A percentile compares a stretch with the other conserved stretches of the same genome.
phyloP scores from a whole-genome alignment of 2,888 invertebrate genomes.

The Anthrax anthrax region DNA sequence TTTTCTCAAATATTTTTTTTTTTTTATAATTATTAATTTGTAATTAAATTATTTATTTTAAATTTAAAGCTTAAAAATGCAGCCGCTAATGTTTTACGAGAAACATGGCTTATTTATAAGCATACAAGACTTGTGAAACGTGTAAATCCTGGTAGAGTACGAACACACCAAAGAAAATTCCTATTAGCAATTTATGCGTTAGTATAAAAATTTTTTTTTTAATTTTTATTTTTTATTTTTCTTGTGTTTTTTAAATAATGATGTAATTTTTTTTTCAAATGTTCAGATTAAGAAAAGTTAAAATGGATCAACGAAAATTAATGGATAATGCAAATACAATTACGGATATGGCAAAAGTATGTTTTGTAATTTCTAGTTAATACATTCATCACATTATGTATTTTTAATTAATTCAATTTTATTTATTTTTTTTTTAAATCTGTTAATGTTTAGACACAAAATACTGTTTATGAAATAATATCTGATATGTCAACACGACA shows the following conservation, averaged over 20 bases:
- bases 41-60: too few species aligned
- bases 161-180: slow-evolving; percentile 98
- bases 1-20: too few species aligned
- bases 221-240: too few species aligned
- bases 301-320: slow-evolving; percentile 98
- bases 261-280: too few species aligned
- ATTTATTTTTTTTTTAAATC: slow-evolving; percentile 3
- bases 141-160: slow-evolving; percentile 88
- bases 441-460: slow-evolving; percentile 65
- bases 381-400: too few species aligned
- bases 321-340: slow-evolving; percentile 99
- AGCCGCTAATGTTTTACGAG: slow-evolving; percentile 96
- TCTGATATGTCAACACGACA: slow-evolving; percentile 94
- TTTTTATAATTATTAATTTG: too few species aligned
- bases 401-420: neutral
- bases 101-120: slow-evolving; percentile 99
- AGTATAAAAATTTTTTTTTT: slow-evolving; percentile 21
- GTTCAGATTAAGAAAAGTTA: slow-evolving; percentile 97
- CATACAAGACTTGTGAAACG: slow-evolving; percentile 96
- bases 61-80: slow-evolving; percentile 91
- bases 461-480: slow-evolving; percentile 94
- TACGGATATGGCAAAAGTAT: slow-evolving; percentile 99
- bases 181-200: slow-evolving; percentile 98
- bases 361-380: too few species aligned
- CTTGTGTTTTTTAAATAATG: too few species aligned